Percentiles rank a stretch among this genome's conserved stretches.
phyloP scores from a whole-genome alignment of 2,797 vertebrate genomes.

The Sylvilagus floridanus region DNA sequence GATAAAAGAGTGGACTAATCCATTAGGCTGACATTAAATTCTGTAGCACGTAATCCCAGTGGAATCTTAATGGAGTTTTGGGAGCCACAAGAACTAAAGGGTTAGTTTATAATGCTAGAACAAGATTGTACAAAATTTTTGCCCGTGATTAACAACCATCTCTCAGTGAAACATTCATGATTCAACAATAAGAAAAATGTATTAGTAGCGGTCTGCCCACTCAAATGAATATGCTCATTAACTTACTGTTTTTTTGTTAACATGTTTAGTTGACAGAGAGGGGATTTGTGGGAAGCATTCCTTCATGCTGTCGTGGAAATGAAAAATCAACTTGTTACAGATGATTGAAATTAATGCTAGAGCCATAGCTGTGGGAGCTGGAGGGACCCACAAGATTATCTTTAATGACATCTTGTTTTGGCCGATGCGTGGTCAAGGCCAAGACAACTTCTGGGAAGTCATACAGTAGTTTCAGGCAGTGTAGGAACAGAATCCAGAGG shows the following conservation, averaged over 20 bases:
- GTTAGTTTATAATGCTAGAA: not conserved
- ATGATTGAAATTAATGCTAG: not conserved
- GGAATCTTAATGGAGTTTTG: not conserved
- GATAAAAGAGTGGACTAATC: conserved; percentile 3
- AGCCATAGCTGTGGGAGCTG: not conserved
- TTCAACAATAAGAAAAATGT: conserved; percentile 29
- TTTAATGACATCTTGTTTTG: not conserved
- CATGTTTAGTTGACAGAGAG: not conserved
- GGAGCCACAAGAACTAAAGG: not conserved
- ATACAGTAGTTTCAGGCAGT: too few species aligned
- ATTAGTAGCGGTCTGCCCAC: not conserved
- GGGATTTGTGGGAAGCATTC: not conserved
- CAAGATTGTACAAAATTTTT: not conserved
- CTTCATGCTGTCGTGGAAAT: conserved; percentile 3
- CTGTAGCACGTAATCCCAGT: not conserved
- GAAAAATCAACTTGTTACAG: not conserved
- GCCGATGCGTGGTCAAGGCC: not conserved
- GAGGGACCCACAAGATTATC: not conserved
- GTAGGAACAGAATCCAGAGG: not conserved
- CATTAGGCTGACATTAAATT: not conserved
- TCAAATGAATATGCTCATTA: not conserved
- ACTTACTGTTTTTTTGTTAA: not conserved
- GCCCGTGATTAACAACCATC: not conserved
- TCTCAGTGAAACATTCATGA: not conserved
- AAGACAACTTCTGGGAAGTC: not conserved